Evolutionary conservation across 2,888 invertebrate genomes (phyloP), one percentile per base, ranked within the genome.

Genomic region (Anoplius nigerrimus): DNA sequence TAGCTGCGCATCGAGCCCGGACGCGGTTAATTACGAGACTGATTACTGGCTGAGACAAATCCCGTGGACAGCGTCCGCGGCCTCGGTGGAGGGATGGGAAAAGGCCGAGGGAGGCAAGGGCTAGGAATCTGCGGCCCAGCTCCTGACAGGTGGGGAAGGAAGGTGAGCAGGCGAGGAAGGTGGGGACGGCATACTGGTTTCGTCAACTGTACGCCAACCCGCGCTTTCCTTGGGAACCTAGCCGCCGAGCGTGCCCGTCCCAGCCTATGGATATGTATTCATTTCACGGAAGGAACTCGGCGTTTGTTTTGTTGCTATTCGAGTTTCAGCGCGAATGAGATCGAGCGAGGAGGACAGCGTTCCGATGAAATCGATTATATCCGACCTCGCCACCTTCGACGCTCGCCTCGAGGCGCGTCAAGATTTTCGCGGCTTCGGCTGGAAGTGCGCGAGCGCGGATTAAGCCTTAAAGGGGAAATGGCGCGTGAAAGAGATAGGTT

Each of bases 1-100:
- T 18, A 55, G 64, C 57, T 53, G 53, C 64, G 66, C 57, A 72
- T 70, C 78, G 56, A 66, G 57, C 71, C 71, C 74, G 48, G 70
- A 66, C 80, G 76, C 78, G 76, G 60, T 74, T 85, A 83, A 85
- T 85, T 83, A 82, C 81, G 72, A 82, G 80, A 85, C 82, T 84
- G 85, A 84, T 84, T 84, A 80, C 77, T 62, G 60, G 66, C 16
- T 8, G 55, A 55, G 76, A 78, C 74, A 77, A 75, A 74, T 65
- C 70, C 66, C 59, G 70, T 69, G 78, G 67, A 72, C 68, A 42
- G 53, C 22, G 69, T 42, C 55, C 65, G 54, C 52, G 53, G 54
- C 18, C 20, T 22, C 54, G n/a, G 71, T 54, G 77, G 81, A 73
- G 80, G 78, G 79, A 71, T 68, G 73, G 71, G 62, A 16, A 73